These are phyloP conservation scores for Bagarius yarrelli DNA, from an alignment of 2,113 vertebrate genomes.

Conservation along the genomic window DNA sequence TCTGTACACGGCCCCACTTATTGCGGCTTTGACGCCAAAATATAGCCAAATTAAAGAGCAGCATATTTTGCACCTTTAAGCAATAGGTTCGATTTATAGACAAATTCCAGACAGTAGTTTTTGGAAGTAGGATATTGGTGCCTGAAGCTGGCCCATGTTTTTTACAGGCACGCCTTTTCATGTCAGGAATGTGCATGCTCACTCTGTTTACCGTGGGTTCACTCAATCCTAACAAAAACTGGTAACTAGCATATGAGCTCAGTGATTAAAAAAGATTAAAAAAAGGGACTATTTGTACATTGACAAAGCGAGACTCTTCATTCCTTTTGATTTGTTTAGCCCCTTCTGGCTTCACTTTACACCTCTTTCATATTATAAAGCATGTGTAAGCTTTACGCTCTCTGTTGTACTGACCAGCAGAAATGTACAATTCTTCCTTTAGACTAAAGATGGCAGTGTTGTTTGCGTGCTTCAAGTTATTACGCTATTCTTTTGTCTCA, in stretches of 20 bases:
- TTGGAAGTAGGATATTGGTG: neutral
- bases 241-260: neutral
- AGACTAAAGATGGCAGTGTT: conserved; percentile 51
- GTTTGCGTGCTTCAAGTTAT: neutral
- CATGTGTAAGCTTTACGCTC: neutral
- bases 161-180: conserved; percentile 2
- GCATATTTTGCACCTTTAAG: neutral
- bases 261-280: neutral
- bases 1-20: neutral
- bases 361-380: neutral
- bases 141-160: neutral
- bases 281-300: neutral
- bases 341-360: conserved; percentile 7
- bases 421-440: neutral
- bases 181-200: neutral
- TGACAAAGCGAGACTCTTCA: neutral
- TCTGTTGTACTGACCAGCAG: neutral
- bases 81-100: neutral
- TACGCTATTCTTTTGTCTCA: conserved; percentile 28
- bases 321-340: neutral
- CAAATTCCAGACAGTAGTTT: neutral
- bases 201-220: neutral
- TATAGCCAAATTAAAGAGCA: neutral
- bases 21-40: neutral
- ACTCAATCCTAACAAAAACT: neutral